Evolutionary conservation across 2,113 vertebrate species (phyloP).

Genomic region (Hippocampus zosterae): DNA sequence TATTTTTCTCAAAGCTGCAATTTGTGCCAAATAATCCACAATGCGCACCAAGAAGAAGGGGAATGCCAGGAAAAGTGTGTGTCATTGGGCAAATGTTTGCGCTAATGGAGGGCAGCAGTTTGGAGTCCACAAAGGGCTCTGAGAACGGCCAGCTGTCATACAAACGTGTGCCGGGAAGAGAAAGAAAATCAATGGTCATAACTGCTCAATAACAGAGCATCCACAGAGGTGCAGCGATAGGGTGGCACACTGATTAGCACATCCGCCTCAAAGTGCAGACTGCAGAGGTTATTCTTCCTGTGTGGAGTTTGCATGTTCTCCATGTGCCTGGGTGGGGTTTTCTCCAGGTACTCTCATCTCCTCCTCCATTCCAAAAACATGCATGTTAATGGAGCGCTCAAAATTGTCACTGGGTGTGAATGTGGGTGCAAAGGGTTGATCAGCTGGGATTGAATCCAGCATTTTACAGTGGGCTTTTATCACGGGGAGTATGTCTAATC

Average conservation of each 20-base stretch:
- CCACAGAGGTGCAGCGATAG: slow-evolving; percentile 27
- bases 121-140: slow-evolving; percentile 46
- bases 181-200: slow-evolving; percentile 63
- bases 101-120: slow-evolving; percentile 45
- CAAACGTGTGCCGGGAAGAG: slow-evolving; percentile 36
- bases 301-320: too few species aligned
- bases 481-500: too few species aligned
- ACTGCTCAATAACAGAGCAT: slow-evolving; percentile 55
- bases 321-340: too few species aligned
- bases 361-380: too few species aligned
- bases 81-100: slow-evolving; percentile 46
- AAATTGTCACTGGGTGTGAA: too few species aligned
- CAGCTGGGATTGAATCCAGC: too few species aligned
- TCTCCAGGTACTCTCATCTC: too few species aligned
- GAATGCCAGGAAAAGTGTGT: slow-evolving; percentile 11
- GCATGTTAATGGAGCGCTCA: too few species aligned
- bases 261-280: too few species aligned
- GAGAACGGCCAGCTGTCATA: slow-evolving; percentile 59
- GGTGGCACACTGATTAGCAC: slow-evolving; percentile 3
- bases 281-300: too few species aligned
- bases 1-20: background rate
- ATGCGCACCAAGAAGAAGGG: slow-evolving; percentile 18
- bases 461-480: too few species aligned
- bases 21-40: slow-evolving; percentile 17
- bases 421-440: too few species aligned